A percentile compares a stretch with the other conserved stretches of the same genome.
phyloP scores from a whole-genome alignment of 1,140 invertebrate species.

The Homarus americanus region DNA sequence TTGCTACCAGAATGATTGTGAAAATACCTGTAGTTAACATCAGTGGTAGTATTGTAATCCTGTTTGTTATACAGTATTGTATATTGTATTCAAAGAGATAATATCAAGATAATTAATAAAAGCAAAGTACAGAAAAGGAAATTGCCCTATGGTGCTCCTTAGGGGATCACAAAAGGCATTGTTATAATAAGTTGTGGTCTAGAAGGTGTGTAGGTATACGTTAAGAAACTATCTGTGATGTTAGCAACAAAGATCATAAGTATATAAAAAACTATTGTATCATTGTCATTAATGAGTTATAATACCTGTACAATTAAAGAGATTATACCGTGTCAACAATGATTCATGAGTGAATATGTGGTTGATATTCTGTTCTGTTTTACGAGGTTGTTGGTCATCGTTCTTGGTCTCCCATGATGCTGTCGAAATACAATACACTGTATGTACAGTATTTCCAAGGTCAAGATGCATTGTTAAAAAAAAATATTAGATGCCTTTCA shows the following conservation, averaged over 20 bases:
- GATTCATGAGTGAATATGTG: neutral
- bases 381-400: neutral
- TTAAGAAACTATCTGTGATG: constrained; percentile 25
- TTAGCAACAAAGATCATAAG: constrained; percentile 32
- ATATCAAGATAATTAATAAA: neutral
- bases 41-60: neutral
- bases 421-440: neutral
- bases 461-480: constrained; percentile 4
- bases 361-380: too few species aligned
- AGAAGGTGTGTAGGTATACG: neutral
- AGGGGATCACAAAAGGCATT: neutral
- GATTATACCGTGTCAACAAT: neutral
- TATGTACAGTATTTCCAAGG: too few species aligned
- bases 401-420: neutral
- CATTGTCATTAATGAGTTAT: neutral
- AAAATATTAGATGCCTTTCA: neutral
- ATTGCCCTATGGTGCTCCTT: neutral
- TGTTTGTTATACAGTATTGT: neutral
- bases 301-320: neutral
- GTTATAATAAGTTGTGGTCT: neutral
- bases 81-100: neutral
- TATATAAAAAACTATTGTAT: neutral
- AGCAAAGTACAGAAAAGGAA: neutral
- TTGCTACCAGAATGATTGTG: neutral
- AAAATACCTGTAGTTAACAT: neutral